phyloP scores from a whole-genome alignment of 2,888 invertebrate species.

The Pocota personata region DNA sequence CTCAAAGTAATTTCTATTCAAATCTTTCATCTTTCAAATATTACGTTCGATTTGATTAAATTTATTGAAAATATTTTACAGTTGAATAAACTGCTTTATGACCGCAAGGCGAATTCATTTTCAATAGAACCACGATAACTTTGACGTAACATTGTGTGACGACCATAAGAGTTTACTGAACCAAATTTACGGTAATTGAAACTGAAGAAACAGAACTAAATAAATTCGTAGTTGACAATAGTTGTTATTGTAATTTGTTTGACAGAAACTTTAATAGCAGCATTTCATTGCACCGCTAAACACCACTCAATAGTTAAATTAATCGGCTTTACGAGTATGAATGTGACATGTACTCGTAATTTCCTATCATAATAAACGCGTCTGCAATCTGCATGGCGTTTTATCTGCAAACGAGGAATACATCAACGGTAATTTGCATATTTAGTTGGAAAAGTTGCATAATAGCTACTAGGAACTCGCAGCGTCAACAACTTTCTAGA shows the following conservation, averaged over 20 bases:
- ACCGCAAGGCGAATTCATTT: background rate
- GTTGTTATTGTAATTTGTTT: background rate
- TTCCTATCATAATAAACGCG: slow-evolving; percentile 1
- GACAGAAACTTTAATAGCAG: background rate
- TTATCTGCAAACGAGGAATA: background rate
- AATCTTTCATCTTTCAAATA: background rate
- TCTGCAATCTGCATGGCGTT: slow-evolving; percentile 9
- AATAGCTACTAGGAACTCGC: slow-evolving; percentile 48
- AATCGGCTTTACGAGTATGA: background rate
- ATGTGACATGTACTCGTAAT: slow-evolving; percentile 13
- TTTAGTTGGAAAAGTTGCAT: slow-evolving; percentile 37
- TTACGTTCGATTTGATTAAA: too few species aligned
- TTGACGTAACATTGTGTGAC: background rate
- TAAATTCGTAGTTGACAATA: background rate
- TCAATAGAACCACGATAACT: background rate
- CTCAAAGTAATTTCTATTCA: background rate
- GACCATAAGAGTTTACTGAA: background rate
- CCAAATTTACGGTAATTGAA: background rate
- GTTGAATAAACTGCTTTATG: too few species aligned
- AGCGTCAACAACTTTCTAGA: slow-evolving; percentile 47
- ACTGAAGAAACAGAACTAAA: background rate
- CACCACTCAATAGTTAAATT: background rate
- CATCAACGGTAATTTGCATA: slow-evolving; percentile 33
- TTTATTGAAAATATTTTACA: too few species aligned
- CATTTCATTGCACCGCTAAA: background rate